These are phyloP conservation scores for Sturmia bella DNA, from an alignment of 2,888 invertebrate genomes.

Conservation along the genomic window DNA sequence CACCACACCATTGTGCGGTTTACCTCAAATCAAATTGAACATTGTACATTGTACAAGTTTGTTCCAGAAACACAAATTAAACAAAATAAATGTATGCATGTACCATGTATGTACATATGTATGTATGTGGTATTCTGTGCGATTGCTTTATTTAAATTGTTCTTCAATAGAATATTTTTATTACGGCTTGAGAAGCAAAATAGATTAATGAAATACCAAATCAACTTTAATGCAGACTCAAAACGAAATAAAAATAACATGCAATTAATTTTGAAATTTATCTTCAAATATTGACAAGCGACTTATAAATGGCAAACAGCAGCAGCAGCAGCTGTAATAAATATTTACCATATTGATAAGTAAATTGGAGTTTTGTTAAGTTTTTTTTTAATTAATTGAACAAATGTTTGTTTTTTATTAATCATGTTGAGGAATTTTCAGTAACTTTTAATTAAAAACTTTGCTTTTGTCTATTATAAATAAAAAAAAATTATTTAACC, in stretches of 20 bases:
- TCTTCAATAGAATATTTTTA: constrained; percentile 37
- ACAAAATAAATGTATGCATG: constrained; percentile 16
- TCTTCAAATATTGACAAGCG: constrained; percentile 49
- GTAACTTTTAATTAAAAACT: too few species aligned
- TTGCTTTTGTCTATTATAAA: too few species aligned
- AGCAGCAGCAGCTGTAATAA: constrained; percentile 26
- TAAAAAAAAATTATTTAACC: too few species aligned
- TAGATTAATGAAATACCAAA: background rate
- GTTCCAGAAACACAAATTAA: constrained; percentile 70
- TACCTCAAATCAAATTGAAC: constrained; percentile 69
- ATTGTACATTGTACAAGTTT: constrained; percentile 61
- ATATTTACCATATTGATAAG: constrained; percentile 29
- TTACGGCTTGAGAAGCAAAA: background rate
- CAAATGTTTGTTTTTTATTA: constrained; percentile 12
- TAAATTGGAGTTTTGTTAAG: constrained; percentile 37
- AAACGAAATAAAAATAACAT: constrained; percentile 34
- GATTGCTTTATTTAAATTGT: constrained; percentile 22
- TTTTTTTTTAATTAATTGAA: background rate
- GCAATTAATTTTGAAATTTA: constrained; percentile 59
- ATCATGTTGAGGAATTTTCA: constrained; percentile 24
- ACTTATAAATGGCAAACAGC: constrained; percentile 38
- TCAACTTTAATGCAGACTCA: background rate
- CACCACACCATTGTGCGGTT: constrained; percentile 54
- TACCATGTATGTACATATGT: background rate
- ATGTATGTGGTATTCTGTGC: too few species aligned